phyloP scores from a whole-genome alignment of 1,140 invertebrate species.

The Drosophila oshimai region DNA sequence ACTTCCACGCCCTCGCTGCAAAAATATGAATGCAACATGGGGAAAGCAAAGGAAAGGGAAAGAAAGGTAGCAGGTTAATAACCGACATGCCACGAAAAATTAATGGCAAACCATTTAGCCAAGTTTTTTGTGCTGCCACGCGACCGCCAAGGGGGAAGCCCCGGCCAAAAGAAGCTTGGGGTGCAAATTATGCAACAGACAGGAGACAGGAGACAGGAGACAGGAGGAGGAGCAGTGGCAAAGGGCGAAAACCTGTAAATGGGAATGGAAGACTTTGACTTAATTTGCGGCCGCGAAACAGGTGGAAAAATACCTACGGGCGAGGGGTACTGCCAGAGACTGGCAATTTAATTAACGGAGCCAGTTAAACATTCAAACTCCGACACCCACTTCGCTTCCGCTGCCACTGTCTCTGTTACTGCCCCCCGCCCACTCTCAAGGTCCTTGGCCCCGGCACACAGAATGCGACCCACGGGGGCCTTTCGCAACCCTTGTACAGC shows the following conservation, averaged over 20 bases:
- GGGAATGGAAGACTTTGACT: conserved; percentile 39
- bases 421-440: background rate
- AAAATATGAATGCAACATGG: conserved; percentile 34
- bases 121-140: conserved; percentile 31
- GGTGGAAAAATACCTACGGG: conserved; percentile 17
- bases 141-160: conserved; percentile 49
- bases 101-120: conserved; percentile 73
- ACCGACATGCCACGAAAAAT: conserved; percentile 71
- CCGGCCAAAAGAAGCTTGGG: conserved; percentile 20
- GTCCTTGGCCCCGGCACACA: conserved; percentile 23
- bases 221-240: background rate
- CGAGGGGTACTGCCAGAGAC: background rate
- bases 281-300: conserved; percentile 40
- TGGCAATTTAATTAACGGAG: conserved; percentile 53
- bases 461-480: conserved; percentile 10
- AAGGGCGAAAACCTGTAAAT: conserved; percentile 2
- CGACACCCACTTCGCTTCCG: conserved; percentile 10
- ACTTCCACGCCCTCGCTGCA: conserved; percentile 5
- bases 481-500: conserved; percentile 10
- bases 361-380: conserved; percentile 48
- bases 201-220: background rate
- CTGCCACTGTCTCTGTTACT: conserved; percentile 12
- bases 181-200: conserved; percentile 61
- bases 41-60: background rate
- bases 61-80: conserved; percentile 57